Base-by-base conservation (phyloP, 1,140 invertebrate species). In the Portunus trituberculatus region DNA sequence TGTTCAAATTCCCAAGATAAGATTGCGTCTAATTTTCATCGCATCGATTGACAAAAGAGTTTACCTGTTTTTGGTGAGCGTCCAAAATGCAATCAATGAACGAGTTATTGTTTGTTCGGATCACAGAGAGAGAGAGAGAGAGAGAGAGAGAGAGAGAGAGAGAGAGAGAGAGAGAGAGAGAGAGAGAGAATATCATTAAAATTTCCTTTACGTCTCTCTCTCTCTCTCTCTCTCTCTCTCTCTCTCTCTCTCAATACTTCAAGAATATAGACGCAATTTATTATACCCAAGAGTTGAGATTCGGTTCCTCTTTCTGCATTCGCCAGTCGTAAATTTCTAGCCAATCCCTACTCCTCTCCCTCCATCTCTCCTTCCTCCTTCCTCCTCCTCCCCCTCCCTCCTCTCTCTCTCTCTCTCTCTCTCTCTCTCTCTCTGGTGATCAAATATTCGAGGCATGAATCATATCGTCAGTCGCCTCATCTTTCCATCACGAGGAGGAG, bases 341-440 rank as follows among this genome's bases (percentile, higher is more conserved):
- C 39, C 39, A n/a, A 25, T n/a, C 39, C 45, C 32, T n/a, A 76
- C 20, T 76, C 25, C 67, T 76, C 25, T 76, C 67, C n/a, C 67
- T 76, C 52, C 12, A 2, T n/a, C 86, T n/a, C 86, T 88, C 86
- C 32, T 7, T 32, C 28, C 2, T 28, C 29, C 84, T 87, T n/a
- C 29, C 84, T 87, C 28, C 84, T 87, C 84, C 84, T 87, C 28
- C 2, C 84, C 29, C 84, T 87, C 84, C 29, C 84, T 87, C 28
- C 84, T 87, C 84, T 87, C 84, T 87, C 28, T 87, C 84, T 87
- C 84, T 86, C n/a, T 87, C 28, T 87, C 84, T 87, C 84, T 87
- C 84, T 87, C 28, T 88, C 29, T 90, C 16, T 90, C 16, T 90
- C 39, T 90, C 88, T 46, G 20, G 1, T 25, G 20, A 76, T n/a